Evolutionary conservation across 1,140 invertebrate species (phyloP), one percentile per base, ranked within the genome.

Genomic region (Linepithema humile): DNA sequence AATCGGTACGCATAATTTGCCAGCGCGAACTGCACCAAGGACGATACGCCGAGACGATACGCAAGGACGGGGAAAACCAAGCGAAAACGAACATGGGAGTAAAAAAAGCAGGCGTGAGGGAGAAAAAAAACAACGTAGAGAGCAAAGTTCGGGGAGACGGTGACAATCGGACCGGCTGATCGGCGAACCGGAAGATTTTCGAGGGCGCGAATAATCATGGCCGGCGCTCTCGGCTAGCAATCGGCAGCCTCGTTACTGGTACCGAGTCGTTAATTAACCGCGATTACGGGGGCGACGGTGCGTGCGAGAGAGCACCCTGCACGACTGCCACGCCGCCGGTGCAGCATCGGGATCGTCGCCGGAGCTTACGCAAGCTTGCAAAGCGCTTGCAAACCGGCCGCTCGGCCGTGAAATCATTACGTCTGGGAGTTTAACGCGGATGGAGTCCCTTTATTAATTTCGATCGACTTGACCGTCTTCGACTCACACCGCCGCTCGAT

Each of bases 181-280:
- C 38, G 60, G 50, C 20, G 82, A 69, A 67, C 67, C 50, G 43
- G 62, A 45, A 70, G 55, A 26, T 23, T 29, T 15, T 29, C 38
- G 20, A 43, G 9, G 64, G 7, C 38, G 82, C 29, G 45, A 85
- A 73, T 73, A 78, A 64, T 32, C 91, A 90, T 72, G 88, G 89
- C 84, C 87, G 88, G 89, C 86, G 87, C 85, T 80, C 75, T 74
- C 87, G 87, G 85, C 88, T 85, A 84, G 91, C 91, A 92, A 92
- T 92, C 91, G 90, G 91, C 90, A 90, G 90, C 85, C 91, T 92
- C 91, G 91, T 92, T 92, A 92, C 89, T 88, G 85, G 70, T 85
- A 50, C 84, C 83, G 84, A 87, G 86, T 91, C 88, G 91, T 92
- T 92, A 92, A 92, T 92, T 92, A 91, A 91, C 91, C 90, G 85